Percentiles rank a stretch among this genome's conserved stretches.
Evolutionary conservation across 2,113 vertebrate species (phyloP).

Genomic region (Aspiorhynchus laticeps): DNA sequence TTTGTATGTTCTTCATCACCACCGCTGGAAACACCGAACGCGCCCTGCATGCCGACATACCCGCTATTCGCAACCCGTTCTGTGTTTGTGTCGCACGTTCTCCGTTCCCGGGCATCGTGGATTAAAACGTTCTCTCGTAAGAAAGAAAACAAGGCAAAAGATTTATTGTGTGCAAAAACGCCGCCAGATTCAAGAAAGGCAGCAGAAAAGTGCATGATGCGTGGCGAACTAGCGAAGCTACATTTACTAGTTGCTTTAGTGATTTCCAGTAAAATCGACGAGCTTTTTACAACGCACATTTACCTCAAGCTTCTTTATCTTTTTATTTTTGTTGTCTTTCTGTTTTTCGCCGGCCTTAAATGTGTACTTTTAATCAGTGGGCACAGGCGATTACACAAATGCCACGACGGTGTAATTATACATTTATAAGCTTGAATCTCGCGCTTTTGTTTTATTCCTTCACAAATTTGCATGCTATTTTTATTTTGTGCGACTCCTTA

Average conservation of each 20-base stretch:
- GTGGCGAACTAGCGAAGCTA: constrained; percentile 58
- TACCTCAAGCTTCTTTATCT: neutral
- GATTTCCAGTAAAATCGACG: neutral
- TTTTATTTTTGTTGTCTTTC: neutral
- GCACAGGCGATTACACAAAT: neutral
- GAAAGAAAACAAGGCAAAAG: neutral
- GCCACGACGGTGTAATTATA: neutral
- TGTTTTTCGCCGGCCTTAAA: neutral
- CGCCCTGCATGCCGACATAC: neutral
- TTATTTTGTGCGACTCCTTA: neutral
- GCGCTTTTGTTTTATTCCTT: neutral
- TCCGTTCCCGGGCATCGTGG: neutral
- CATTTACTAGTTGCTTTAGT: constrained; percentile 30
- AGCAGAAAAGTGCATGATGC: constrained; percentile 53
- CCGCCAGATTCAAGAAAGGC: constrained; percentile 54
- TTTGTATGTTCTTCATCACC: constrained; percentile 62
- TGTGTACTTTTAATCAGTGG: neutral
- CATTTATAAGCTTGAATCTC: neutral
- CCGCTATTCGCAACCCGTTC: neutral
- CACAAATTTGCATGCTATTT: neutral
- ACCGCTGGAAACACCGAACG: constrained; percentile 12
- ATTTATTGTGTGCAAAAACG: constrained; percentile 48
- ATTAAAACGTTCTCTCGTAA: neutral
- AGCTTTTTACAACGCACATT: neutral
- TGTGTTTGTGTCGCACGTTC: neutral